These are phyloP conservation scores for Dicentrarchus labrax DNA, from an alignment of 2,113 vertebrate genomes.

Conservation along the genomic window DNA sequence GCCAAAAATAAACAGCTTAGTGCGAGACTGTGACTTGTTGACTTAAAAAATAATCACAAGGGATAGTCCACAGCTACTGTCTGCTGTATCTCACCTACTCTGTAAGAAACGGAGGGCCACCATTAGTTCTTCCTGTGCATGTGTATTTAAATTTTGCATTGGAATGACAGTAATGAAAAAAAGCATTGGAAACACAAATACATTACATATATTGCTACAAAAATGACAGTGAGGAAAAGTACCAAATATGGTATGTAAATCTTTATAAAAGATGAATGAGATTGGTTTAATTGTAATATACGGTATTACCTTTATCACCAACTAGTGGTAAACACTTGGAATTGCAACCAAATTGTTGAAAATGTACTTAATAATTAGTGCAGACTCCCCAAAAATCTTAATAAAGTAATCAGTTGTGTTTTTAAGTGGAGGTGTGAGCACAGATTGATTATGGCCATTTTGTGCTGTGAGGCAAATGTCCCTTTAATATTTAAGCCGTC, in stretches of 20 bases:
- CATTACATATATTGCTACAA: background rate
- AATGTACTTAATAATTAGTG: too few relatives aligned
- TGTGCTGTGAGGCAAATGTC: conserved; percentile 4
- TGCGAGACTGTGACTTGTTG: conserved; percentile 45
- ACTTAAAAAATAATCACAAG: conserved; percentile 41
- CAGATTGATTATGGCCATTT: conserved; percentile 12
- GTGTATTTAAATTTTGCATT: conserved; percentile 11
- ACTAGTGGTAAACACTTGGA: background rate
- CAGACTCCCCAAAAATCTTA: background rate
- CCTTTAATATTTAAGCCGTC: conserved; percentile 28
- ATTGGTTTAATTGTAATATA: background rate
- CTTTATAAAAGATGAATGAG: background rate
- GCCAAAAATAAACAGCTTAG: conserved; percentile 71
- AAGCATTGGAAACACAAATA: background rate
- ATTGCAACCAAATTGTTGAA: background rate
- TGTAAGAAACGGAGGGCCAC: background rate
- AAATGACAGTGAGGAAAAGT: background rate
- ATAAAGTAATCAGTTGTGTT: background rate
- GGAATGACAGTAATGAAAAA: background rate
- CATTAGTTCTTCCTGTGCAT: background rate
- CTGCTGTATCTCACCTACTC: background rate
- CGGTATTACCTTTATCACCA: background rate
- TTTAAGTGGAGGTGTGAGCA: background rate
- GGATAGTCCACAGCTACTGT: conserved; percentile 7
- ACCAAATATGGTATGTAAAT: background rate